phyloP scores from a whole-genome alignment of 2,888 invertebrate species.

The Amiota communis region DNA sequence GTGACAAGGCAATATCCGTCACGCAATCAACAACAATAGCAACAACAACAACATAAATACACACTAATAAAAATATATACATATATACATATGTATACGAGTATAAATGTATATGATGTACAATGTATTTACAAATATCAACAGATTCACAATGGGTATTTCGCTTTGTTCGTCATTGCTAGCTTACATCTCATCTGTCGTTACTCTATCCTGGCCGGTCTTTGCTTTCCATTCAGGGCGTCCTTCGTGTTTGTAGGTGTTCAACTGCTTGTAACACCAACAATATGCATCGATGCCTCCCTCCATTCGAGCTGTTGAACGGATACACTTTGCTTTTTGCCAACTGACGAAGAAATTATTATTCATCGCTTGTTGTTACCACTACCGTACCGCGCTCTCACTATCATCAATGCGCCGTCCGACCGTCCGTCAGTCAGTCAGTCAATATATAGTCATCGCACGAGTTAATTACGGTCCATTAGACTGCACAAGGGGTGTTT shows the following conservation, averaged over 20 bases:
- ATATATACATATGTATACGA: not conserved
- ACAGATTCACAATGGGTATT: not conserved
- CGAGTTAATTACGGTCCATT: conserved; percentile 67
- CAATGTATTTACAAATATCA: not conserved
- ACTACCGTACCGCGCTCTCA: conserved; percentile 21
- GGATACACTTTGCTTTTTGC: conserved; percentile 12
- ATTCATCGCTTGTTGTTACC: conserved; percentile 65
- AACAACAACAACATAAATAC: conserved; percentile 12
- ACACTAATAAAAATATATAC: not conserved
- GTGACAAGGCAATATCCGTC: conserved; percentile 67
- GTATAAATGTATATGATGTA: not conserved
- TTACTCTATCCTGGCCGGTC: not conserved
- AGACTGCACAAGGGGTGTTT: conserved; percentile 67
- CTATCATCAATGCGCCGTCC: conserved; percentile 20
- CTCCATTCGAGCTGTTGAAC: not conserved
- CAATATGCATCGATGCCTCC: not conserved
- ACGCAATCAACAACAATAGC: conserved; percentile 54
- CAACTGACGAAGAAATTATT: conserved; percentile 55
- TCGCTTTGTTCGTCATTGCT: not conserved
- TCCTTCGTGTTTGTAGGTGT: conserved; percentile 20
- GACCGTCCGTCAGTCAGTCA: conserved; percentile 36
- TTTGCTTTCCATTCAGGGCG: not conserved
- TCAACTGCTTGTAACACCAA: conserved; percentile 8
- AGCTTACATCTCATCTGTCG: too few species aligned
- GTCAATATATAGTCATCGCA: conserved; percentile 52